phyloP scores from a whole-genome alignment of 2,797 vertebrate genomes.

The Parauchenoglanis ngamensis region DNA sequence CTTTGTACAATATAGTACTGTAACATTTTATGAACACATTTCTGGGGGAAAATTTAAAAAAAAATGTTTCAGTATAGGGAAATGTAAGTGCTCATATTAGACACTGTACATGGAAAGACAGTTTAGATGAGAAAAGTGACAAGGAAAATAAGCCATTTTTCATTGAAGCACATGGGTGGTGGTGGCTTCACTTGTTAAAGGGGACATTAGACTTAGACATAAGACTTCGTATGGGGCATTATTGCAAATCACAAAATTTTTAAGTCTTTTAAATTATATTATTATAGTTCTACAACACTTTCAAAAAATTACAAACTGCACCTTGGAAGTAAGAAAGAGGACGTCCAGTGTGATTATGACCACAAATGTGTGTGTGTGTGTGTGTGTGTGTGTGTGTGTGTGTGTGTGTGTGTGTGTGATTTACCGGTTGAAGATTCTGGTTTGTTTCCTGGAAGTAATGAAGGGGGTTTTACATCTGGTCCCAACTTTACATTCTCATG shows the following conservation, averaged over 20 bases:
- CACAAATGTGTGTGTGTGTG: too few species aligned
- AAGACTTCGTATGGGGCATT: background rate
- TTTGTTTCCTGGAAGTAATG: constrained; percentile 21
- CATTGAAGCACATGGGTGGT: too few species aligned
- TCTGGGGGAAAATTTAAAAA: too few species aligned
- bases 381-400: too few species aligned
- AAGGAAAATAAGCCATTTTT: too few species aligned
- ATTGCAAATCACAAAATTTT: background rate
- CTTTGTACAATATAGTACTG: too few species aligned
- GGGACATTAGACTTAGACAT: background rate
- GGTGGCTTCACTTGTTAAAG: too few species aligned
- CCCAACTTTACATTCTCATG: constrained; percentile 13
- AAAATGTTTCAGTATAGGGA: too few species aligned
- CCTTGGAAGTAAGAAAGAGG: background rate
- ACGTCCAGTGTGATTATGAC: background rate
- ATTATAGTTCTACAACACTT: background rate
- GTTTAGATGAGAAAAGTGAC: too few species aligned
- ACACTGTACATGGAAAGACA: too few species aligned
- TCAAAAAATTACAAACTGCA: background rate
- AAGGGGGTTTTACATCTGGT: constrained; percentile 12
- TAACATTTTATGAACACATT: too few species aligned
- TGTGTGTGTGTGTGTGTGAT: background rate
- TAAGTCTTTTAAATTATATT: background rate
- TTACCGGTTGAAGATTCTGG: constrained; percentile 45
- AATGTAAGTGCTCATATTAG: too few species aligned